phyloP scores from a whole-genome alignment of 2,113 vertebrate species.

The Syngnathus typhle region DNA sequence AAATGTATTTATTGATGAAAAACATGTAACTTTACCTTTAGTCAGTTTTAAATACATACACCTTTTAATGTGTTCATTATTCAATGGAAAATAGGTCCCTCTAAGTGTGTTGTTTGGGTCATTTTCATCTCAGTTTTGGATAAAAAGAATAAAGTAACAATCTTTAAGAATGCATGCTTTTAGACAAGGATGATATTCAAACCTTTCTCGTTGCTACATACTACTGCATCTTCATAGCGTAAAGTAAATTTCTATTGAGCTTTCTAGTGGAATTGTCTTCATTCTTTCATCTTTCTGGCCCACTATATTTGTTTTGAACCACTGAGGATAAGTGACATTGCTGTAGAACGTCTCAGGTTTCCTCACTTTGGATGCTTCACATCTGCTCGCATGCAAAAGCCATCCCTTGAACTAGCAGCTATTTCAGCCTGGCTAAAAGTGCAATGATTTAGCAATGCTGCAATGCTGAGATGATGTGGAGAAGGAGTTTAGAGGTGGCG shows the following conservation, averaged over 20 bases:
- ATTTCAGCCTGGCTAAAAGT: slow-evolving; percentile 40
- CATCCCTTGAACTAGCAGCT: slow-evolving; percentile 40
- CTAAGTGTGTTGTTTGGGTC: neutral
- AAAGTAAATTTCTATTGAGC: neutral
- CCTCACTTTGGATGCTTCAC: slow-evolving; percentile 44
- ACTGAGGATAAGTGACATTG: slow-evolving; percentile 36
- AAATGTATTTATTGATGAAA: neutral
- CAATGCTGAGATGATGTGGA: slow-evolving; percentile 16
- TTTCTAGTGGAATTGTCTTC: slow-evolving; percentile 8
- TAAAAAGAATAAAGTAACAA: neutral
- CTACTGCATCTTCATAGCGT: neutral
- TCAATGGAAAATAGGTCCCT: too few relatives aligned
- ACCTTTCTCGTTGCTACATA: neutral
- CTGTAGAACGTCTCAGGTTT: slow-evolving; percentile 26
- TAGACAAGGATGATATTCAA: neutral
- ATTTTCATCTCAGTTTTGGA: neutral
- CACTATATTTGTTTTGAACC: slow-evolving; percentile 14
- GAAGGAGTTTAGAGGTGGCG: neutral
- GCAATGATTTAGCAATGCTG: slow-evolving; percentile 45
- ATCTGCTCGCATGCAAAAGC: slow-evolving; percentile 49
- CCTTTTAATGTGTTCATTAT: too few relatives aligned
- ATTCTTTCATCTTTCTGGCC: slow-evolving; percentile 13
- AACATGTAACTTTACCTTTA: too few relatives aligned
- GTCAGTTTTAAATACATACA: too few relatives aligned
- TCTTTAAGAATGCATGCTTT: neutral